A percentile compares a stretch with the other conserved stretches of the same genome.
phyloP scores from a whole-genome alignment of 2,888 invertebrate species.

The Cosmia trapezina region DNA sequence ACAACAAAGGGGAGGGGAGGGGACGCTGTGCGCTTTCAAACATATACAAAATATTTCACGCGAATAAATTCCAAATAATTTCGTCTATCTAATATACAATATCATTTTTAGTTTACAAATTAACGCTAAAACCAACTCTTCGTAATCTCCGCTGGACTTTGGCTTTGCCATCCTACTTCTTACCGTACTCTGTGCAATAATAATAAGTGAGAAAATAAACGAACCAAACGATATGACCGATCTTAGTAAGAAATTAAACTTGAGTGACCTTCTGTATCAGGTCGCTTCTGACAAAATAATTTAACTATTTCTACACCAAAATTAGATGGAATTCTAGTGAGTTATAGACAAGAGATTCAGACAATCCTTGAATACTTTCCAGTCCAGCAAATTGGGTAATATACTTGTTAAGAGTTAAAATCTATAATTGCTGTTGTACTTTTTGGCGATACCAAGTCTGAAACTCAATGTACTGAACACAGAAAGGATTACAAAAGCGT shows the following conservation, averaged over 20 bases:
- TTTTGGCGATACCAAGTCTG: not conserved
- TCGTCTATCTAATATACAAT: slow-evolving; percentile 81
- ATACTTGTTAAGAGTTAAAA: not conserved
- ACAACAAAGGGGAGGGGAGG: slow-evolving; percentile 42
- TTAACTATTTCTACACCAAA: slow-evolving; percentile 34
- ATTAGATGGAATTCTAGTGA: slow-evolving; percentile 52
- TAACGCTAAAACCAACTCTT: slow-evolving; percentile 74
- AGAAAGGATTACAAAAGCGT: slow-evolving; percentile 1
- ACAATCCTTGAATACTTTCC: not conserved
- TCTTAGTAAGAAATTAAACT: slow-evolving; percentile 25
- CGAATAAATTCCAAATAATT: slow-evolving; percentile 71
- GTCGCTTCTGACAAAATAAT: slow-evolving; percentile 1
- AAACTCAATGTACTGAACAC: slow-evolving; percentile 27
- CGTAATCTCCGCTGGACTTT: slow-evolving; percentile 74
- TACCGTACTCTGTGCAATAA: slow-evolving; percentile 69
- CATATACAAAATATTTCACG: slow-evolving; percentile 53
- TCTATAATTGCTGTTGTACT: slow-evolving; percentile 4
- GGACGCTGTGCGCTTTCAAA: slow-evolving; percentile 71
- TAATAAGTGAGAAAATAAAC: slow-evolving; percentile 72
- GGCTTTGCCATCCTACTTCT: slow-evolving; percentile 73
- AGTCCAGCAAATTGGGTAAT: slow-evolving; percentile 19
- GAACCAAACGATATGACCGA: slow-evolving; percentile 21
- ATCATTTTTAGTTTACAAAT: slow-evolving; percentile 75
- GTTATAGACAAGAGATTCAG: slow-evolving; percentile 4
- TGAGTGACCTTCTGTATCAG: not conserved